Conservation (phyloP, 2,113 vertebrate genomes). For the Lagopus muta region DNA sequence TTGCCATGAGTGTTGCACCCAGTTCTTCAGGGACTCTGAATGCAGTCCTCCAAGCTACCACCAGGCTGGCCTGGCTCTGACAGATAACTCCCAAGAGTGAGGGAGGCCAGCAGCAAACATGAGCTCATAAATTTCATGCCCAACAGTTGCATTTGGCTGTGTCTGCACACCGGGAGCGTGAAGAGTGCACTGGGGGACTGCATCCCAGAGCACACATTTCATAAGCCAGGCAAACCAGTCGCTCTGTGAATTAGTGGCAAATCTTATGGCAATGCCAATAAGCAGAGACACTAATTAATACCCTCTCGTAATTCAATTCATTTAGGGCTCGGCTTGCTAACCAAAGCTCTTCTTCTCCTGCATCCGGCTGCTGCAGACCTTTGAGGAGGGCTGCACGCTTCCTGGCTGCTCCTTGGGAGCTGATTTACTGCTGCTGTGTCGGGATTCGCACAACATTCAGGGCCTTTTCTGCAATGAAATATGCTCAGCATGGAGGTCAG, state of each 20-base stretch:
- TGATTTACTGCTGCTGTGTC: neutral
- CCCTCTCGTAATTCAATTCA: neutral
- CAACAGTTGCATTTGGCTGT: neutral
- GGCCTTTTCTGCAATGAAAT: neutral
- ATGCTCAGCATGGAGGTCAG: fast-evolving
- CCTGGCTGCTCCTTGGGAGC: neutral
- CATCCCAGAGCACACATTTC: neutral
- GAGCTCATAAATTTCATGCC: neutral
- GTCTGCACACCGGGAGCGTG: neutral
- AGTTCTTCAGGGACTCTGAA: neutral
- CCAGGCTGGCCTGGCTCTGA: neutral
- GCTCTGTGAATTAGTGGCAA: neutral
- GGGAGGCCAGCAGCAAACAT: neutral
- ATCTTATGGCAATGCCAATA: neutral
- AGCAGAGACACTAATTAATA: neutral
- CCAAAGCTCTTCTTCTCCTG: neutral
- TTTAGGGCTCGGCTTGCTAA: neutral
- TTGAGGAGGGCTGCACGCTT: neutral
- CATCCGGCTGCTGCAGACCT: neutral
- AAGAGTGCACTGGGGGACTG: neutral
- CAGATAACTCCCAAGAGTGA: neutral
- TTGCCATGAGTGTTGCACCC: neutral
- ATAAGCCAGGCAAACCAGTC: neutral
- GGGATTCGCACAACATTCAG: fast-evolving
- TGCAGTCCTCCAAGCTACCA: neutral